Evolutionary conservation across 2,888 invertebrate genomes (phyloP), one percentile per base, ranked within the genome.

Genomic region (Ceramica pisi): DNA sequence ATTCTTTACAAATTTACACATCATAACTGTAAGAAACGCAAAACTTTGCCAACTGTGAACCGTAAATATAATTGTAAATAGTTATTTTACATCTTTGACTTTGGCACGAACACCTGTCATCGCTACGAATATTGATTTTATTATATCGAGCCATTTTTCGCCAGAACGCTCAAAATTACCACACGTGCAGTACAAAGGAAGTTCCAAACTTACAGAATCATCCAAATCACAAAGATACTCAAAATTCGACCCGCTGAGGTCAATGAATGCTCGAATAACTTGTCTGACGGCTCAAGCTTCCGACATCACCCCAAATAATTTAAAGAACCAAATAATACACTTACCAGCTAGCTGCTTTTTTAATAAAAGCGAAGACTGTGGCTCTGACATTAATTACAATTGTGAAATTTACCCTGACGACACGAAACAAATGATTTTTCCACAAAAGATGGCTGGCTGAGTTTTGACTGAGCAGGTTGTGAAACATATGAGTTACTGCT

Each of bases 271-370:
- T 91, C 89, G 87, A 89, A 90, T 89, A 91, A 92, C 91, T 91
- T 90, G 90, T 90, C 90, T 88, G 91, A 93, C 91, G 92, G 92
- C 93, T 81, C 85, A 86, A 86, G 87, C 83, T 51, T 69, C 85
- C 87, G 87, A 90, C 88, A 90, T 88, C 89, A 85, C 84, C 83
- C 88, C 81, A 87, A 90, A 89, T 86, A 67, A 85, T 87, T 88
- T 84, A 83, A 76, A 75, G 77, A 74, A 85, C 75, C 35, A 8
- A 80, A 85, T 77, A 68, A 74, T 77, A 71, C 78, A 96, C 97
- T 96, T 97, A 98, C 99, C 99, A 97, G 98, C 98, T 97, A 99
- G 97, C 97, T 99, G 99, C 97, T 99, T 99, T 97, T 98, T 98
- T 96, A 99, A 97, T 97, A 99, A 97, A 96, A 99, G 97, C 96